Percentiles rank a stretch among this genome's conserved stretches.
phyloP scores from a whole-genome alignment of 2,113 vertebrate species.

The Amphiprion ocellaris region DNA sequence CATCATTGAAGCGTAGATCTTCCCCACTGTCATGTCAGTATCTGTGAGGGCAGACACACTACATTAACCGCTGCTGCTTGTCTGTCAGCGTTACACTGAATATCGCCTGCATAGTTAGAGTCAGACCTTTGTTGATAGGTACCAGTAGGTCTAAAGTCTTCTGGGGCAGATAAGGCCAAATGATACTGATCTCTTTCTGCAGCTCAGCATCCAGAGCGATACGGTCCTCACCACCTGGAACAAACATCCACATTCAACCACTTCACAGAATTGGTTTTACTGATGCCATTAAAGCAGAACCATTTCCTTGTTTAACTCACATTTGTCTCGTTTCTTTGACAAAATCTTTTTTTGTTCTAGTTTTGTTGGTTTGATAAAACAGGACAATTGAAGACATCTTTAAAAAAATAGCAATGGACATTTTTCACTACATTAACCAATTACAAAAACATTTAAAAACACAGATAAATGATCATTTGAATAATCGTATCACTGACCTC shows the following conservation, averaged over 20 bases:
- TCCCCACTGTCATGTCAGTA: slow-evolving; percentile 97
- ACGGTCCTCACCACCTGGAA: slow-evolving; percentile 94
- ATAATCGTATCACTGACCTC: slow-evolving; percentile 84
- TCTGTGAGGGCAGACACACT: slow-evolving; percentile 81
- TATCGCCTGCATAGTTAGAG: slow-evolving; percentile 13
- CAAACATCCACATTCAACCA: slow-evolving; percentile 26
- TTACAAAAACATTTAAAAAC: background rate
- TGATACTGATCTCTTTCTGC: slow-evolving; percentile 96
- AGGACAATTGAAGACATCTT: no score
- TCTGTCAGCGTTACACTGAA: background rate
- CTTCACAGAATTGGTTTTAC: background rate
- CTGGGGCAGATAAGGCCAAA: slow-evolving; percentile 98
- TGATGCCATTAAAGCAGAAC: no score
- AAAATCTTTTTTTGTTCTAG: no score
- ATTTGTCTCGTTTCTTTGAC: no score
- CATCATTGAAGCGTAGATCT: slow-evolving; percentile 99
- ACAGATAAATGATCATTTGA: background rate
- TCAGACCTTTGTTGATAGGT: slow-evolving; percentile 96
- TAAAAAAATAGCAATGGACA: no score
- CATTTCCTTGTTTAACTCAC: no score
- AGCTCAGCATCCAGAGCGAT: slow-evolving; percentile 92
- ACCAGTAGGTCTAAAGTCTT: slow-evolving; percentile 96
- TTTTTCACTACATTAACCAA: no score
- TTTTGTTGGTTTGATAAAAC: no score
- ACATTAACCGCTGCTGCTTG: slow-evolving; percentile 19